These are phyloP conservation scores for Cyclopterus lumpus DNA, from an alignment of 2,797 vertebrate genomes.

Conservation along the genomic window DNA sequence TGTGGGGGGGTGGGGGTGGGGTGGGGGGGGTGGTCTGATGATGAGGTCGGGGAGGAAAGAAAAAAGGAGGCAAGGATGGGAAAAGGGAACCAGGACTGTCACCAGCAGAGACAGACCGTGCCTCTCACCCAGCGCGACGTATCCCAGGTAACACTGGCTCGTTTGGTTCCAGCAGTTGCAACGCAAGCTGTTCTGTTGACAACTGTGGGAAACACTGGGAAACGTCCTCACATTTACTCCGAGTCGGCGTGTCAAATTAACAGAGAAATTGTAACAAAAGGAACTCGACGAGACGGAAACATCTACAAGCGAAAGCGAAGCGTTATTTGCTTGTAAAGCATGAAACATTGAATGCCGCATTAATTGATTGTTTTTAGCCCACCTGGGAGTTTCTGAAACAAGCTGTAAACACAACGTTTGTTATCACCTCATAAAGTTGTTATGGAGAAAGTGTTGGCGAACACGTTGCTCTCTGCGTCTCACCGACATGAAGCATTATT, in stretches of 20 bases:
- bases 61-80: conserved; percentile 7
- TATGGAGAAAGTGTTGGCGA: background rate
- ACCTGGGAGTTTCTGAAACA: background rate
- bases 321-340: background rate
- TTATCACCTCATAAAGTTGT: background rate
- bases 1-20: background rate
- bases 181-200: conserved; percentile 38
- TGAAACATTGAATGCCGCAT: background rate
- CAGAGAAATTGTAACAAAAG: background rate
- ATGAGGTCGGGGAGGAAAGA: conserved; percentile 8
- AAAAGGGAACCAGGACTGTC: conserved; percentile 30
- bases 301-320: background rate
- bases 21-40: background rate
- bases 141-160: conserved; percentile 4
- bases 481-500: background rate
- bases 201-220: conserved; percentile 20
- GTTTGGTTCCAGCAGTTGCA: conserved; percentile 33
- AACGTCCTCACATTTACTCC: conserved; percentile 14
- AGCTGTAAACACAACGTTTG: background rate
- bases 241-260: background rate
- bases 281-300: background rate
- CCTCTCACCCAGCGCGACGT: conserved; percentile 13
- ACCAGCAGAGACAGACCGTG: conserved; percentile 30
- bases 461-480: background rate
- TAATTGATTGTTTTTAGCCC: background rate